These are phyloP conservation scores for Enteromius argenteus DNA, from an alignment of 2,797 vertebrate genomes.

Conservation along the genomic window DNA sequence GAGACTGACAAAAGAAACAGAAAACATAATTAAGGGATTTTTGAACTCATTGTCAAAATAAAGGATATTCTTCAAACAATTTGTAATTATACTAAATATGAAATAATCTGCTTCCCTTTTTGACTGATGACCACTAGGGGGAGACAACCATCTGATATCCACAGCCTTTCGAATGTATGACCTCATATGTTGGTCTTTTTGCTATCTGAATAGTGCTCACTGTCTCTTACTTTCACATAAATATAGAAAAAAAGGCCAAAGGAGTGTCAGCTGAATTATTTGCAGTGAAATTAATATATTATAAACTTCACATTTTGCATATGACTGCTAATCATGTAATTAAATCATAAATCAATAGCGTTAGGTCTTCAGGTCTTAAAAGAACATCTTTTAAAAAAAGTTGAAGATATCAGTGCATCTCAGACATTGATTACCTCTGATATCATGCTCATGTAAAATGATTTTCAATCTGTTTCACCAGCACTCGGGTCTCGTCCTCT, in stretches of 20 bases:
- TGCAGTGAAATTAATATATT: neutral
- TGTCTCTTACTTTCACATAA: neutral
- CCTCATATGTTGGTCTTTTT: neutral
- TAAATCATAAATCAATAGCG: neutral
- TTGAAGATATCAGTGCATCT: neutral
- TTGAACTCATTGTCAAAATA: conserved; percentile 21
- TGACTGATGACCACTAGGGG: conserved; percentile 73
- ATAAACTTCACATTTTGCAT: neutral
- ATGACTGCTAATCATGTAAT: neutral
- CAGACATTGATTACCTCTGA: conserved; percentile 4
- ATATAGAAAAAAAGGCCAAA: neutral
- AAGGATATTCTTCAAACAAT: neutral
- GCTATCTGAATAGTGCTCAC: neutral
- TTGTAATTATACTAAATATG: neutral
- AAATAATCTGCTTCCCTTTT: neutral
- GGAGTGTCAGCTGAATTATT: neutral
- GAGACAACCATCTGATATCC: conserved; percentile 75
- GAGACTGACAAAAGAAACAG: conserved; percentile 43
- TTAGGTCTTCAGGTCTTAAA: neutral
- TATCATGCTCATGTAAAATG: conserved; percentile 36
- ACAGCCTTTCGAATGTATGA: conserved; percentile 38
- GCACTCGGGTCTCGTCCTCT: conserved; percentile 59
- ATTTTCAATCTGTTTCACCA: conserved; percentile 71
- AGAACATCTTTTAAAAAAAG: neutral
- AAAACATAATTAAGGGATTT: conserved; percentile 25